phyloP scores from a whole-genome alignment of 92 coral and sea anemone species.

The Montipora capitata region DNA sequence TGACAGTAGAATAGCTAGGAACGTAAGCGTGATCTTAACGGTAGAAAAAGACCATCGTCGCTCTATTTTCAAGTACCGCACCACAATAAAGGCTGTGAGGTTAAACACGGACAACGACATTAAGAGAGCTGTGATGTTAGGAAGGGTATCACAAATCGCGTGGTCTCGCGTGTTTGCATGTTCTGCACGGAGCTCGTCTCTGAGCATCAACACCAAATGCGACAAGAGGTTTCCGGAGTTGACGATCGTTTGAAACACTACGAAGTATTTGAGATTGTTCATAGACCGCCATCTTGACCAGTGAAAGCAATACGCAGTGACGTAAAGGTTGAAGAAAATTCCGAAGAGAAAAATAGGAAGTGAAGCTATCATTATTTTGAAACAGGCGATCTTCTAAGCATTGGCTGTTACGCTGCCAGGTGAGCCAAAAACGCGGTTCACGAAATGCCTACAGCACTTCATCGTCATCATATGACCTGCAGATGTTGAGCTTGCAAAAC shows the following conservation, averaged over 20 bases:
- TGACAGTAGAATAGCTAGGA: constrained; percentile 24
- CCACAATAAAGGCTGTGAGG: constrained; percentile 44
- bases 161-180: constrained; percentile 26
- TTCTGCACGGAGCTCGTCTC: constrained; percentile 21
- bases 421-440: no score
- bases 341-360: constrained; percentile 30
- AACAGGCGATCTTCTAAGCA: no score
- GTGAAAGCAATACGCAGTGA: constrained; percentile 21
- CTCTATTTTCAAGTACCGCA: constrained; percentile 45
- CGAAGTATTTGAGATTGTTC: constrained; percentile 38
- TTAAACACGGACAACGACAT: constrained; percentile 49
- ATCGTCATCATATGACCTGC: no score
- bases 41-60: constrained; percentile 43
- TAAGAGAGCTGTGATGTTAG: constrained; percentile 52
- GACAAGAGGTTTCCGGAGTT: constrained; percentile 35
- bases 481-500: no score
- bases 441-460: no score
- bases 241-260: constrained; percentile 44
- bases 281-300: constrained; percentile 51
- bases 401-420: no score
- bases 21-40: constrained; percentile 9
- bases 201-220: constrained; percentile 38
- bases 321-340: constrained; percentile 37
- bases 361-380: constrained; percentile 27
- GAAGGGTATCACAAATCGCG: constrained; percentile 41